Evolutionary conservation across 2,113 vertebrate species (phyloP).

Genomic region (Stercorarius parasiticus): DNA sequence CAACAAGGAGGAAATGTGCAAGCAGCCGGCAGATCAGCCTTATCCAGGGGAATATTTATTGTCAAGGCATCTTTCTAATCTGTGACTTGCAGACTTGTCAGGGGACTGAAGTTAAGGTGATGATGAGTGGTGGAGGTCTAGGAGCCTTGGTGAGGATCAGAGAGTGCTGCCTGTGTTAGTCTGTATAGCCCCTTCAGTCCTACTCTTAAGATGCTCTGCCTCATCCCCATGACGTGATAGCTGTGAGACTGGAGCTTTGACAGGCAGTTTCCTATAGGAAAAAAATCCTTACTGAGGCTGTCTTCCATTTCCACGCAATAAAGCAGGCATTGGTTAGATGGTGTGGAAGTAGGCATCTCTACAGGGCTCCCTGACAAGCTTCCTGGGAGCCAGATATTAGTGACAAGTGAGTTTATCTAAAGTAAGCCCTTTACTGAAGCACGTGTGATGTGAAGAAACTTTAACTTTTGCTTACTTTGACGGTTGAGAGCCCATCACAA

Average conservation of each 20-base stretch:
- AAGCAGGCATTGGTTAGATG: background rate
- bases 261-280: background rate
- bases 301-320: background rate
- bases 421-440: background rate
- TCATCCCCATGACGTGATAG: background rate
- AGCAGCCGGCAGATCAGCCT: background rate
- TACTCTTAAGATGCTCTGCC: fast-evolving
- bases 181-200: background rate
- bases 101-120: background rate
- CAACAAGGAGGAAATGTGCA: background rate
- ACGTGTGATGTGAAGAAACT: background rate
- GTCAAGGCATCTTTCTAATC: background rate
- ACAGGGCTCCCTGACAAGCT: background rate
- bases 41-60: background rate
- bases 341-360: background rate
- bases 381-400: background rate
- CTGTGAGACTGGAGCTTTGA: background rate
- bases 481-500: background rate
- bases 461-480: background rate
- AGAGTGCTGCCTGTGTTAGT: background rate
- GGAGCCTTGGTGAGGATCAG: background rate
- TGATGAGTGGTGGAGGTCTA: background rate
- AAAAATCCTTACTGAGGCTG: background rate
- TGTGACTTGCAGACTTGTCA: background rate
- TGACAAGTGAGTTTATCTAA: background rate